Conservation (phyloP, 2,113 vertebrate species). For the Tachycineta bicolor region DNA sequence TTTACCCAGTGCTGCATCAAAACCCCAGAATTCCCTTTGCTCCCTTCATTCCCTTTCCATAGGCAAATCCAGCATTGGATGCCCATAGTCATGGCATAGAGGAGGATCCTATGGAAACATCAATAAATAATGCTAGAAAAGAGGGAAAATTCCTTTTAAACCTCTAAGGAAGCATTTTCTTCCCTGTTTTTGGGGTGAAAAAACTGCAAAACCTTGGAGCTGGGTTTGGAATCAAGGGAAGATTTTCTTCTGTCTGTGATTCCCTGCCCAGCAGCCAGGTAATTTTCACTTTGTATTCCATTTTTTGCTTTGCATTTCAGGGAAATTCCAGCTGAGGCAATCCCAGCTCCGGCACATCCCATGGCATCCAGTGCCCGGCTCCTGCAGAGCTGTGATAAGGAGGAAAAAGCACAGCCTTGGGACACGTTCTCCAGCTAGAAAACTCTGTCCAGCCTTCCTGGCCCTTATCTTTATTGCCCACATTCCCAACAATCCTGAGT, state of each 20-base stretch:
- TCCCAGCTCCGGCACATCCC: neutral
- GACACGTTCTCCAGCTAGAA: neutral
- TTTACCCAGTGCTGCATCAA: neutral
- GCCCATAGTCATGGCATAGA: neutral
- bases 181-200: neutral
- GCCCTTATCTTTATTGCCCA: conserved; percentile 37
- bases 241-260: accelerated
- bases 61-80: neutral
- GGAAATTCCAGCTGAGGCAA: neutral
- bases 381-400: neutral
- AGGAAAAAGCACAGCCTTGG: neutral
- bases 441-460: neutral
- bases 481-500: neutral
- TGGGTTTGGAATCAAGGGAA: neutral
- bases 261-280: neutral
- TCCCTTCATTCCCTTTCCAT: neutral
- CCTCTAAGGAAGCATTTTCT: neutral
- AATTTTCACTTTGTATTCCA: neutral
- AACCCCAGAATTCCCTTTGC: neutral
- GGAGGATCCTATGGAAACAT: neutral
- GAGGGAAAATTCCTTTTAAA: neutral
- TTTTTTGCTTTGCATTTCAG: neutral
- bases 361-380: neutral
- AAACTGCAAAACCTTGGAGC: neutral
- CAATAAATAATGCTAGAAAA: neutral